Percentiles rank a stretch among this genome's conserved stretches.
Evolutionary conservation across 2,113 vertebrate genomes (phyloP).

Genomic region (Larimichthys crocea): DNA sequence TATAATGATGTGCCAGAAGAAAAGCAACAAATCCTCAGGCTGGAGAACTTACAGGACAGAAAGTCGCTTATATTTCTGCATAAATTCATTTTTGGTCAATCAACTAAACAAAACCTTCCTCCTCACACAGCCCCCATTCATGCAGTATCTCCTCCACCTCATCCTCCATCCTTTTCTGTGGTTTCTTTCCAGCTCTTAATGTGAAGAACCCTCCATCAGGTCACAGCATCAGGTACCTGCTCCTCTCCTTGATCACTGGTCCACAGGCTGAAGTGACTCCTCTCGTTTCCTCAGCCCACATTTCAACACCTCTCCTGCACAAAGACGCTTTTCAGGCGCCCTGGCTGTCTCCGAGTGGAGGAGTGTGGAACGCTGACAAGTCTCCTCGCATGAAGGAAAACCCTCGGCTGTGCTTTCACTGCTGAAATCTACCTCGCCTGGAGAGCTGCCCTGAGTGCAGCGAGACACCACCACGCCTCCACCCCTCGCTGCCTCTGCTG

Average conservation of each 20-base stretch:
- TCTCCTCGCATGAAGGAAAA: constrained; percentile 32
- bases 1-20: too few relatives aligned
- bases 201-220: constrained; percentile 24
- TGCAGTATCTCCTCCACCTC: too few relatives aligned
- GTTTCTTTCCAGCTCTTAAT: constrained; percentile 3
- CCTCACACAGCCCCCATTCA: too few relatives aligned
- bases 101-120: neutral
- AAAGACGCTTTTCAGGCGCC: neutral
- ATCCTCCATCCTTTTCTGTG: neutral
- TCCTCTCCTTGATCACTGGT: constrained; percentile 10
- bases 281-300: neutral
- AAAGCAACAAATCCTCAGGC: neutral
- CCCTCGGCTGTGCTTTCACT: neutral
- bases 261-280: neutral
- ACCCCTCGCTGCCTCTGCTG: neutral
- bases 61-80: neutral
- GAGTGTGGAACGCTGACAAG: constrained; percentile 11
- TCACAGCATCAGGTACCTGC: constrained; percentile 4
- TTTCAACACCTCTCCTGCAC: neutral
- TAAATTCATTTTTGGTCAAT: neutral
- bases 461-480: neutral
- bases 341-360: neutral
- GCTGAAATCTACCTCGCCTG: constrained; percentile 29
- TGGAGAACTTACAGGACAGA: neutral
- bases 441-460: constrained; percentile 16